Conservation (phyloP, 2,113 vertebrate genomes). For the Ctenomys sociabilis region DNA sequence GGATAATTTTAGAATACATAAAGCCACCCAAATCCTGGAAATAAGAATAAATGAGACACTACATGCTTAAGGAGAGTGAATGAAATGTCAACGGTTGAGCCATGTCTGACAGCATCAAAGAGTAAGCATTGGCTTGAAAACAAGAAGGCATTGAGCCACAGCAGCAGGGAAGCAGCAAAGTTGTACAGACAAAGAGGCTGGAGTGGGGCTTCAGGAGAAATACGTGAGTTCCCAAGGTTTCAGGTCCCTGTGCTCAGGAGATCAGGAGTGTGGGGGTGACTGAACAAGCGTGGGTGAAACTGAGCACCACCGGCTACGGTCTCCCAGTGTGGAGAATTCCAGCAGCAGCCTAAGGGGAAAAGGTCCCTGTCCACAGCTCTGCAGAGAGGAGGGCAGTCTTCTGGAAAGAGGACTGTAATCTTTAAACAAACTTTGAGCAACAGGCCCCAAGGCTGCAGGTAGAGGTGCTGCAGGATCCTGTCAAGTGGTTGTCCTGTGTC, state of each 20-base stretch:
- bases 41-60: slow-evolving; percentile 15
- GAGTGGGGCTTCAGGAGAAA: neutral
- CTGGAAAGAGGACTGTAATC: neutral
- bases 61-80: neutral
- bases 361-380: neutral
- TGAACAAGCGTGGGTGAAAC: no score
- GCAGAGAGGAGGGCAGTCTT: neutral
- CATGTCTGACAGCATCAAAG: neutral
- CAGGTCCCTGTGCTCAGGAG: neutral
- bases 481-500: neutral
- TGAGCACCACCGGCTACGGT: neutral
- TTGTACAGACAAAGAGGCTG: neutral
- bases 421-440: neutral
- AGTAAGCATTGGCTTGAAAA: neutral
- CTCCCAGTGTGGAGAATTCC: neutral
- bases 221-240: neutral
- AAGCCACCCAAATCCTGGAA: slow-evolving; percentile 30
- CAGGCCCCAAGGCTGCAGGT: neutral
- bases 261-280: neutral
- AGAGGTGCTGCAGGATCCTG: neutral
- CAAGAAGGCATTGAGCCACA: neutral
- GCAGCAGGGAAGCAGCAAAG: neutral
- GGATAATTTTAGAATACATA: slow-evolving; percentile 22
- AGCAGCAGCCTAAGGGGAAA: neutral
- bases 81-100: neutral